phyloP scores from a whole-genome alignment of 53 echinoderm and acorn worm genomes.

The Holothuria scabra region DNA sequence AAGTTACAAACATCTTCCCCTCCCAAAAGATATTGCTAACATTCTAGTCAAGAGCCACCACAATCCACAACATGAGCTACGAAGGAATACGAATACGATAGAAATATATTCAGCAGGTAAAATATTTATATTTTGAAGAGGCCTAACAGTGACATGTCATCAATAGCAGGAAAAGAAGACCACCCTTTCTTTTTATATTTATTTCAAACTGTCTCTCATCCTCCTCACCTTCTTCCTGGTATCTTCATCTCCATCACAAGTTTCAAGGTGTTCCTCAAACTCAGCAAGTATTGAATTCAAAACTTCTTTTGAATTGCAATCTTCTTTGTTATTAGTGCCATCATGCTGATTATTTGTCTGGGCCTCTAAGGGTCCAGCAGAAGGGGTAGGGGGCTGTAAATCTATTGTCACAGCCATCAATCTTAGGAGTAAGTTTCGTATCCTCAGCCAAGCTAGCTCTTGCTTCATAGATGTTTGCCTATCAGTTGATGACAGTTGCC shows the following conservation, averaged over 20 bases:
- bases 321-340: slow-evolving; percentile 73
- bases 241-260: slow-evolving; percentile 66
- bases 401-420: slow-evolving; percentile 71
- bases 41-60: too few species aligned
- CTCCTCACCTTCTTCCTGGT: slow-evolving; percentile 64
- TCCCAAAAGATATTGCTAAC: too few species aligned
- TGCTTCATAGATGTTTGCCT: slow-evolving; percentile 57
- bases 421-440: slow-evolving; percentile 67
- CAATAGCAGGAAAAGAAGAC: too few species aligned
- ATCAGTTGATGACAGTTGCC: slow-evolving; percentile 71
- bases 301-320: slow-evolving; percentile 45
- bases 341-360: slow-evolving; percentile 23
- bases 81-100: too few species aligned
- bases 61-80: too few species aligned
- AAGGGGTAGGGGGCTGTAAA: slow-evolving; percentile 56
- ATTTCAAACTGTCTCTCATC: too few species aligned
- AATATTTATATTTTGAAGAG: too few species aligned
- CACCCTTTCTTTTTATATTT: too few species aligned
- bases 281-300: slow-evolving; percentile 59
- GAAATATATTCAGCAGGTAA: too few species aligned
- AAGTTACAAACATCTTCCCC: too few species aligned
- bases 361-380: not conserved
- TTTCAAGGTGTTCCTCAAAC: slow-evolving; percentile 51
- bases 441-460: slow-evolving; percentile 75
- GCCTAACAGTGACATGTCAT: too few species aligned